Conservation (phyloP, 2,113 vertebrate genomes). For the Boleophthalmus pectinirostris region DNA sequence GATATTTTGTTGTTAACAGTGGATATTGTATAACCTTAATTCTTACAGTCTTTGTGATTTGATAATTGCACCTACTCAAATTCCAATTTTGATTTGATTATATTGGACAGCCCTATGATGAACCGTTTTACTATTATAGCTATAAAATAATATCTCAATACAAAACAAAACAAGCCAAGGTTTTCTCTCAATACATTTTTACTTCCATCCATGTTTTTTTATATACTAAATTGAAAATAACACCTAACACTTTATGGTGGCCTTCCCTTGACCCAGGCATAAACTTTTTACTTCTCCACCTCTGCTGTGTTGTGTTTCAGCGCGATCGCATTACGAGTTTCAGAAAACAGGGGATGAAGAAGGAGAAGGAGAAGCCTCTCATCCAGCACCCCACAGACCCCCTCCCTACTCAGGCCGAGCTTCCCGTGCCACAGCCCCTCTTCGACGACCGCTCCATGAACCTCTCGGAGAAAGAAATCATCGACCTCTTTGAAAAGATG, state of each 20-base stretch:
- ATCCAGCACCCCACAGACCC: conserved; percentile 95
- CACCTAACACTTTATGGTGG: neutral
- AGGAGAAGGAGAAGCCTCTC: conserved; percentile 93
- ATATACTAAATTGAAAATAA: neutral
- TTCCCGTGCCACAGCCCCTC: conserved; percentile 87
- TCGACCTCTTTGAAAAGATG: conserved; percentile 99
- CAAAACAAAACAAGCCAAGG: neutral
- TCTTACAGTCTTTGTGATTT: too few species aligned
- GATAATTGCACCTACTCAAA: too few species aligned
- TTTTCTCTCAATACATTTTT: neutral
- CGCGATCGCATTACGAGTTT: conserved; percentile 96
- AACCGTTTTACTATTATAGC: too few species aligned
- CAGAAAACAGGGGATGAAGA: conserved; percentile 87
- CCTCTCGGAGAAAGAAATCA: conserved; percentile 96
- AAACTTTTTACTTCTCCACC: conserved; percentile 17
- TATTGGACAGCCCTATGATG: too few species aligned
- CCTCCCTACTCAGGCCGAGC: conserved; percentile 79
- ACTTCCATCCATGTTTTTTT: neutral
- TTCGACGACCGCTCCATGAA: conserved; percentile 92
- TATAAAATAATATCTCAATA: too few species aligned
- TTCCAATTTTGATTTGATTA: too few species aligned
- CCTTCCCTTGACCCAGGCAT: neutral
- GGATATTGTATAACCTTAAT: too few species aligned
- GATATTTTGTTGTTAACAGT: too few species aligned
- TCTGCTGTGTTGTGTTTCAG: conserved; percentile 78